Evolutionary conservation across 2,797 vertebrate species (phyloP), one percentile per base, ranked within the genome.

Genomic region (Hemibagrus guttatus): DNA sequence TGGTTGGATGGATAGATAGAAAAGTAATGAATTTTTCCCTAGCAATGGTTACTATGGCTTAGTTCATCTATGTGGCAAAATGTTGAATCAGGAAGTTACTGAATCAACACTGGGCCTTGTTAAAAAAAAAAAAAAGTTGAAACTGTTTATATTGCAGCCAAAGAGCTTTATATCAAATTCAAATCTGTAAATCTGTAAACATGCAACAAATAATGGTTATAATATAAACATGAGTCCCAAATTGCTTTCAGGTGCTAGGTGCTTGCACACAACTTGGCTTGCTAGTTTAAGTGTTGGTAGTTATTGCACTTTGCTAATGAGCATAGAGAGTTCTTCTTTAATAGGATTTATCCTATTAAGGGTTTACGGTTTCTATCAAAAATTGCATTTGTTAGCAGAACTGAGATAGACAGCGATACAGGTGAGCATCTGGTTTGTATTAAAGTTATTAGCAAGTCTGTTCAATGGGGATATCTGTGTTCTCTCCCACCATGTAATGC

Each of bases 401-500:
- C 64, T 39, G 86, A 89, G 83, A 91, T 63, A 88, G 83, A 88
- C 75, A 86, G 78, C 75, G 86, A 84, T 86, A 84, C 88, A 90
- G 87, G 88, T 87, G 74, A 63, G 84, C 89, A 91, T 89, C 80
- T 91, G 89, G 85, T 91, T 89, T 81, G 80, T 74, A 86, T 90
- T 88, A 59, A 64, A 8, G 31, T 81, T 39, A 63, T 49, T 76
- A 76, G 46, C 64, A 81, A 81, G 85, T 75, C 83, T 61, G 42
- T 68, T 58, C 49, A 2, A 8, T 6, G 49, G 74, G 9, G 56
- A 46, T 86, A 59, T 61, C 68, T n/a, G 39, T 19, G 49, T 61
- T 80, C 74, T 84, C 39, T 87, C 68, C 81, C 59, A 82, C 84
- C 56, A 81, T 90, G 42, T 83, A 85, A 42, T 31, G 46, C 59